Evolutionary conservation across 2,797 vertebrate genomes (phyloP).

Genomic region (Uromys caudimaculatus): DNA sequence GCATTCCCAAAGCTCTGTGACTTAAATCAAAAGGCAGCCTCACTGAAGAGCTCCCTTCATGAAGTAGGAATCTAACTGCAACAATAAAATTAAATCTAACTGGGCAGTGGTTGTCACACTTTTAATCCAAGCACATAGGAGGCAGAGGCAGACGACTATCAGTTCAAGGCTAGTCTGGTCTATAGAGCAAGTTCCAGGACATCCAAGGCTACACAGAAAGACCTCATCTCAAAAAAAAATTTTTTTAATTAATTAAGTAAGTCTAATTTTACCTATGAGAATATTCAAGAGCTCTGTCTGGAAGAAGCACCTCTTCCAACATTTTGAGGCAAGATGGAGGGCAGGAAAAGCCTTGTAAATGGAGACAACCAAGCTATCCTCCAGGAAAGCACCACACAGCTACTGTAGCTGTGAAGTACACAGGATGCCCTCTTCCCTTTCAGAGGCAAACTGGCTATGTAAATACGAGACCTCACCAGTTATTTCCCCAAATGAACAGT

Average conservation of each 20-base stretch:
- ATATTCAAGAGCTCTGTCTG: not conserved
- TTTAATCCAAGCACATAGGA: not conserved
- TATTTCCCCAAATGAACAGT: not conserved
- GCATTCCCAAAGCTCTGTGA: fast-evolving
- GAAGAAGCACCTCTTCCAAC: not conserved
- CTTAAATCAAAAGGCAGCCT: not conserved
- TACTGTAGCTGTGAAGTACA: not conserved
- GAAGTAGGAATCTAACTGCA: not conserved
- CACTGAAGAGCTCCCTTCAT: not conserved
- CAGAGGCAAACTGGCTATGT: not conserved
- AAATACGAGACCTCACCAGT: not conserved
- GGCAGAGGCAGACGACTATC: not conserved
- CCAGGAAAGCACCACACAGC: fast-evolving
- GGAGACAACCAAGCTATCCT: fast-evolving
- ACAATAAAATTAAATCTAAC: not conserved
- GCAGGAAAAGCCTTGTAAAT: fast-evolving
- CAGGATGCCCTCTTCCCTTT: not conserved
- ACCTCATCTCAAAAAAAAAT: not conserved
- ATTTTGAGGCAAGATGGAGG: not conserved
- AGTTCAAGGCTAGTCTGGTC: not conserved
- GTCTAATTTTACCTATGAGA: not conserved
- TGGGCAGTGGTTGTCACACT: not conserved
- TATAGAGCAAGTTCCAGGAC: not conserved
- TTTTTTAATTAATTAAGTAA: too few species aligned
- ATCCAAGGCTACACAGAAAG: not conserved